Evolutionary conservation across 2,888 invertebrate genomes (phyloP).

Genomic region (Stenotaenia linearis): DNA sequence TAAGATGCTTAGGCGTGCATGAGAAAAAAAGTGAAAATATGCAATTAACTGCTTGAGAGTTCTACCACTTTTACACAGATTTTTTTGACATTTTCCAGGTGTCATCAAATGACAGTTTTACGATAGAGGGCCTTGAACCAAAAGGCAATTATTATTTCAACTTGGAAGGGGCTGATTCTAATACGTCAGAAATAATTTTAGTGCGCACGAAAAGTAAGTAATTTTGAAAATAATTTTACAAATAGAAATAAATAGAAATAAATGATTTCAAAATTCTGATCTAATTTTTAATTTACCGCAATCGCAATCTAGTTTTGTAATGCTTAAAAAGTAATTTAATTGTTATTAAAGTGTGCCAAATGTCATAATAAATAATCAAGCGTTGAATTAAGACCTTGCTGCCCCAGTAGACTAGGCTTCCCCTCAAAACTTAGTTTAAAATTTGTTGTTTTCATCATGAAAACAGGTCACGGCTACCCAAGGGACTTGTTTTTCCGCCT

Average conservation of each 20-base stretch:
- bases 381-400: background rate
- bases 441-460: conserved; percentile 8
- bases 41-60: background rate
- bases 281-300: no score
- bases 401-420: background rate
- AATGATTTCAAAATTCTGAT: no score
- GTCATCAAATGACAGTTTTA: conserved; percentile 32
- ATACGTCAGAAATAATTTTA: conserved; percentile 11
- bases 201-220: conserved; percentile 1
- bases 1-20: background rate
- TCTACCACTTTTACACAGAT: background rate
- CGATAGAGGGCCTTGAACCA: conserved; percentile 39
- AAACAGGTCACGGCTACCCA: conserved; percentile 13
- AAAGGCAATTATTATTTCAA: conserved; percentile 35
- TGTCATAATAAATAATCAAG: background rate
- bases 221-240: no score
- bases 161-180: background rate
- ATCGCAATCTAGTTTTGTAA: no score
- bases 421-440: background rate
- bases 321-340: background rate
- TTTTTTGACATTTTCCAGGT: background rate
- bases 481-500: conserved; percentile 21
- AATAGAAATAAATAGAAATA: no score
- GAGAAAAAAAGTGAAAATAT: background rate
- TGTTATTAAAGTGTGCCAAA: background rate